Evolutionary conservation across 2,113 vertebrate species (phyloP).

Genomic region (Urocolius indicus): DNA sequence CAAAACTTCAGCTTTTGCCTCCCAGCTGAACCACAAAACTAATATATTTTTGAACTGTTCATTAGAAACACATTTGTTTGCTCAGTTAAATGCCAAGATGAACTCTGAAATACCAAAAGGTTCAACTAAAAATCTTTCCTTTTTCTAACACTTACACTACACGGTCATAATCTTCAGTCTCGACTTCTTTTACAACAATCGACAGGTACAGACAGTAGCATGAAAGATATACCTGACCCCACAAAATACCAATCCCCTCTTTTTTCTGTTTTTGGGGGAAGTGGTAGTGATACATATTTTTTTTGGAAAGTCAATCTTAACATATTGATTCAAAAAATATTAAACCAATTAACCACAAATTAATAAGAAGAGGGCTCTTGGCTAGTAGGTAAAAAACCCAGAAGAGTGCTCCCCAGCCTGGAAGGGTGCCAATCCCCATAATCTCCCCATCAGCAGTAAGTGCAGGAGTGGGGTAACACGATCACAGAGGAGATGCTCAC

Average conservation of each 20-base stretch:
- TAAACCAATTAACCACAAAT: background rate
- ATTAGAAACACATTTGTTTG: conserved; percentile 65
- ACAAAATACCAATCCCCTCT: background rate
- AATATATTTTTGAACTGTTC: conserved; percentile 47
- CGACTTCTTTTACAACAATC: background rate
- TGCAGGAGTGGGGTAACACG: background rate
- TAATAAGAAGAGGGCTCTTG: background rate
- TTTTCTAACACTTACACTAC: background rate
- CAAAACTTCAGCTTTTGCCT: conserved; percentile 61
- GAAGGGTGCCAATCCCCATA: background rate
- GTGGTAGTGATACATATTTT: too few relatives aligned
- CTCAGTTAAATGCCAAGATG: conserved; percentile 46
- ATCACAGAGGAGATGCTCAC: background rate
- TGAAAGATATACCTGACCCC: background rate
- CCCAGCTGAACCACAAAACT: conserved; percentile 54
- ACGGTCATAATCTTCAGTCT: background rate
- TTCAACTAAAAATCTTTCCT: background rate
- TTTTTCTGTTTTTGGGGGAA: background rate
- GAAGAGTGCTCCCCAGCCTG: background rate
- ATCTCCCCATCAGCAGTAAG: background rate
- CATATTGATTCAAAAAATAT: background rate
- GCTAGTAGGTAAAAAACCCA: background rate
- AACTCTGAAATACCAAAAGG: conserved; percentile 23
- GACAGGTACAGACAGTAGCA: background rate
- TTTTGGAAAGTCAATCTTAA: background rate